Evolutionary conservation across 2,797 vertebrate species (phyloP), one percentile per base, ranked within the genome.

Genomic region (Scolopax bukidnonensis): DNA sequence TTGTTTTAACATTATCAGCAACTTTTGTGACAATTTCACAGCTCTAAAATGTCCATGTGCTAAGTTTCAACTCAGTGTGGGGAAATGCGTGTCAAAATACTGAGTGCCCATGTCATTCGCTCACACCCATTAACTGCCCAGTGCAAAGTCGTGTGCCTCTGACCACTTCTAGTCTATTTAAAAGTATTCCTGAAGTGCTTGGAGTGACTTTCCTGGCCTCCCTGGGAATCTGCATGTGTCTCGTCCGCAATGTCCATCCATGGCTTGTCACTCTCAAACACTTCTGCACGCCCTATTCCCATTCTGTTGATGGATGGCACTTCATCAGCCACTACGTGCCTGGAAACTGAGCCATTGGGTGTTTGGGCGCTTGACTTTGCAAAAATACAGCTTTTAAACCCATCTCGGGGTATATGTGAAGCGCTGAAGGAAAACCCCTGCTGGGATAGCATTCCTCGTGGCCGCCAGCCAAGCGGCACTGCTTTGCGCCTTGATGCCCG

Each of bases 351-450:
- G 12, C 0, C 3, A 10, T 25, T 5, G 0, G 48, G 28, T 30
- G 40, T 27, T 56, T 32, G 30, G 12, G 27, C 51, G 1, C 40
- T 10, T 20, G 33, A 11, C 15, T 91, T 54, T 5, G 18, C 9
- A 48, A 27, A 86, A 82, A 61, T 4, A 16, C 25, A 50, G 13
- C 16, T 80, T 85, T n/a, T 40, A 41, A 67, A 38, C 13, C 13
- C 13, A 1, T 53, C 24, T 38, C 16, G 63, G 61, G 70, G 19
- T 16, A 15, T 4, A 0, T 0, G 3, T 48, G 10, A 0, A 3
- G 10, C 17, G 80, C 5, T 3, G 36, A 65, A 68, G 43, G 38
- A 12, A 38, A 41, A 13, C 9, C 21, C 25, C 4, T 11, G 14
- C 50, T 0, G 6, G 28, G 33, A 3, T 6, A 47, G 13, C 23